Base-by-base conservation (phyloP, 2,797 vertebrate species). In the Tolypeutes matacus region DNA sequence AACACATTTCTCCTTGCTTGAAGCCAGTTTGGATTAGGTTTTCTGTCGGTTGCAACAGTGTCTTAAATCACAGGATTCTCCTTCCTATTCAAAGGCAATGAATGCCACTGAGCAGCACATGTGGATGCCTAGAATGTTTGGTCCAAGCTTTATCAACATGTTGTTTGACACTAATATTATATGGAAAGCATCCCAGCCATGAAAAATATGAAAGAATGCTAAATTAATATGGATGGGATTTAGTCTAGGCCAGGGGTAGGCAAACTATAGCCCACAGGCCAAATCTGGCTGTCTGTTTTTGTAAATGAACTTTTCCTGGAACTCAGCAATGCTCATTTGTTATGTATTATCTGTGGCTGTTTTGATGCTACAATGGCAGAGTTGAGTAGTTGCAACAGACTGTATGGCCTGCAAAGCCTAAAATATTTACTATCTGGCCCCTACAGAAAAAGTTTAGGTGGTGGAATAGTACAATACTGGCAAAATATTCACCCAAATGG, bases 1-100 rank as follows among this genome's bases (percentile, higher is more conserved):
- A 34, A 76, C 67, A 64, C 11, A 10, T 85, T 88, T 92, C 76
- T 93, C 70, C 70, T 82, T 83, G 78, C 67, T 92, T 81, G 70
- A 64, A 77, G 86, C 34, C 42, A 34, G 60, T 76, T 86, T 91
- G 73, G 83, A 36, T 65, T 83, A 60, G n/a, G 36, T 89, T 95
- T 95, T 90, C 65, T 81, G 42, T 70, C 85, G 34, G 21, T 67
- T 70, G 36, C 42, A 39, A 65, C 25, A 39, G 39, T 53, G 51
- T 51, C 62, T 92, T 86, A 62, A 89, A n/a, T 65, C 51, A 36
- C 56, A 25, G n/a, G 64, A 2, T 51, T 87, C 58, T 85, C 86
- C 46, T 80, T 49, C 78, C 82, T 73, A 12, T 17, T 70, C 72
- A 84, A 64, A 89, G 85, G 82, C 58, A 84, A 12, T 34, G 29